These are phyloP conservation scores for Scortum barcoo DNA, from an alignment of 2,113 vertebrate species.

Conservation along the genomic window DNA sequence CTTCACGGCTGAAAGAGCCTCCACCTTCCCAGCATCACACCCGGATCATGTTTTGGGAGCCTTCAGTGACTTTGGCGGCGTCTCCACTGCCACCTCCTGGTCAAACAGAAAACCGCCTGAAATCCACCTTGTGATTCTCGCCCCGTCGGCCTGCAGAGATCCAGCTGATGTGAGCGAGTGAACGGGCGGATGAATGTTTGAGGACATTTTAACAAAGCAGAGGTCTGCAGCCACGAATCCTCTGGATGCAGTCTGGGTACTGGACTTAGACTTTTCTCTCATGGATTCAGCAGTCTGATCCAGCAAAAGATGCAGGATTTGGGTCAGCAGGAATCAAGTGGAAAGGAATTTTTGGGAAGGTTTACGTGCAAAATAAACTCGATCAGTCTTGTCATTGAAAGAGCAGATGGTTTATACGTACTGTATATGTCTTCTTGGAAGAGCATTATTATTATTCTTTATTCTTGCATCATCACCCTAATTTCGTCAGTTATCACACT, in stretches of 20 bases:
- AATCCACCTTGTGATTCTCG: not conserved
- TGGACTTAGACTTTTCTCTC: conserved; percentile 27
- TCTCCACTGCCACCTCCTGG: conserved; percentile 57
- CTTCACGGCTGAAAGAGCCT: conserved; percentile 33
- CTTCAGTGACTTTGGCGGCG: not conserved
- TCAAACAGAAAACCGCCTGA: conserved; percentile 39
- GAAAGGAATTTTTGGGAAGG: conserved; percentile 29
- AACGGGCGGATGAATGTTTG: conserved; percentile 30
- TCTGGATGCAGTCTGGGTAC: conserved; percentile 24
- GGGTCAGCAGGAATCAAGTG: not conserved
- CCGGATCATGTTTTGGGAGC: not conserved
- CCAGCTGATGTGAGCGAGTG: conserved; percentile 22
- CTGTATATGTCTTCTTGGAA: conserved; percentile 42
- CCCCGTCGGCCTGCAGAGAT: not conserved
- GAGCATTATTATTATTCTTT: conserved; percentile 5
- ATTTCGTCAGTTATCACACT: conserved; percentile 35
- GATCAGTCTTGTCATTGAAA: conserved; percentile 21
- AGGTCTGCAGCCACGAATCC: conserved; percentile 9
- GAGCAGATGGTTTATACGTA: conserved; percentile 19
- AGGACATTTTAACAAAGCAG: conserved; percentile 26
- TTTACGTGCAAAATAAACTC: conserved; percentile 37
- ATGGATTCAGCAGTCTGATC: conserved; percentile 3
- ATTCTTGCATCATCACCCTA: conserved; percentile 8
- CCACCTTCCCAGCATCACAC: conserved; percentile 23
- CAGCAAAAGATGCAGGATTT: conserved; percentile 21